Conservation (phyloP, 2,797 vertebrate genomes). For the Pseudochromis fuscus region DNA sequence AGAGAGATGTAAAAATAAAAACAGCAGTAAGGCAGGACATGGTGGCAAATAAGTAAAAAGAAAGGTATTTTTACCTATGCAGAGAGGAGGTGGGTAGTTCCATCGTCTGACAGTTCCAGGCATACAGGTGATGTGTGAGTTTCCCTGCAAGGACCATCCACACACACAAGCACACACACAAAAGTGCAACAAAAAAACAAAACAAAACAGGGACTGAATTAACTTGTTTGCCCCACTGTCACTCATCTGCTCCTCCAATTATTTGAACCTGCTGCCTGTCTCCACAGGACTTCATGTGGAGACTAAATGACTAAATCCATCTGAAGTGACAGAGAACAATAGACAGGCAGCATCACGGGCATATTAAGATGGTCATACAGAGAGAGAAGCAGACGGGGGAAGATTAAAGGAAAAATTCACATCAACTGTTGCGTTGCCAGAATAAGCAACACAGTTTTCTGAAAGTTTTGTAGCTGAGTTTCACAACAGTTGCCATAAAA, state of each 20-base stretch:
- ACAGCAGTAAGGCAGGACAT: background rate
- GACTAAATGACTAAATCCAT: constrained; percentile 67
- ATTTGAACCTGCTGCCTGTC: constrained; percentile 60
- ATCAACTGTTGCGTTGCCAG: constrained; percentile 3
- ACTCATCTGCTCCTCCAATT: constrained; percentile 56
- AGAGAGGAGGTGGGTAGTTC: constrained; percentile 98
- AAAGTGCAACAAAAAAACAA: constrained; percentile 30
- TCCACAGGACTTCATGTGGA: constrained; percentile 48
- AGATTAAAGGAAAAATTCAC: constrained; percentile 7
- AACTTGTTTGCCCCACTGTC: constrained; percentile 54
- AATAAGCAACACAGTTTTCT: constrained; percentile 9
- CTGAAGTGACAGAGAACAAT: constrained; percentile 57
- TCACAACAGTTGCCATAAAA: background rate
- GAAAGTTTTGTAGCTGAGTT: background rate
- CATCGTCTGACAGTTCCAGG: constrained; percentile 96
- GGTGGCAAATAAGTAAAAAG: background rate
- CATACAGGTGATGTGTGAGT: constrained; percentile 98
- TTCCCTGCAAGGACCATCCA: constrained; percentile 86
- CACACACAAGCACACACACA: constrained; percentile 44
- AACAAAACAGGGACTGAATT: constrained; percentile 49
- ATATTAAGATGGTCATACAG: constrained; percentile 53
- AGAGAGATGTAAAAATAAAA: background rate
- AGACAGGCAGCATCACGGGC: constrained; percentile 21
- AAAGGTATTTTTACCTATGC: constrained; percentile 89
- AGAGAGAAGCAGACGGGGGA: constrained; percentile 1